phyloP scores from a whole-genome alignment of 2,113 vertebrate species.

The Rhinogobius similis region DNA sequence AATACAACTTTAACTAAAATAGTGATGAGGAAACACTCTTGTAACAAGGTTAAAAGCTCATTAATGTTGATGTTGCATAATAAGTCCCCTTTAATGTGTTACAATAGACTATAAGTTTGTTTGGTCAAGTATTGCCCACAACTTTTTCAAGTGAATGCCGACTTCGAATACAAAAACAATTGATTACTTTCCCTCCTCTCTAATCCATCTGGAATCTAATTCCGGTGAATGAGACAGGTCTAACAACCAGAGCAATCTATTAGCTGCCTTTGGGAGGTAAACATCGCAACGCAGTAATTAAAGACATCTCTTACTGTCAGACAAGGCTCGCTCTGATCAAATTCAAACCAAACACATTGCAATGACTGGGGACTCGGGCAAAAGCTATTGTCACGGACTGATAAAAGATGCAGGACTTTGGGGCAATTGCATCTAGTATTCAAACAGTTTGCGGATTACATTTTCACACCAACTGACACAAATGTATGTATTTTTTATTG shows the following conservation, averaged over 20 bases:
- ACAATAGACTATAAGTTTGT: no score
- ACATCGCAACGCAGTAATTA: conserved; percentile 38
- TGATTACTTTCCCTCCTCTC: conserved; percentile 26
- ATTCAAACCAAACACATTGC: conserved; percentile 44
- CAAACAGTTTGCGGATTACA: conserved; percentile 1
- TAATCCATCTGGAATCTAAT: conserved; percentile 25
- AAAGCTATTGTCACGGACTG: not conserved
- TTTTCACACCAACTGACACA: conserved; percentile 12
- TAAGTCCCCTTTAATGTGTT: no score
- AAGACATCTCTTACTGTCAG: conserved; percentile 37
- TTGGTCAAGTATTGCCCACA: not conserved
- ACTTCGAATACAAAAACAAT: conserved; percentile 9
- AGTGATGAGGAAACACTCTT: no score
- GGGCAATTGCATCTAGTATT: not conserved
- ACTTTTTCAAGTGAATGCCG: conserved; percentile 5
- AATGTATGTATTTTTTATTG: conserved; percentile 18
- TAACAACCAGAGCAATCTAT: conserved; percentile 26
- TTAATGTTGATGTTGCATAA: no score
- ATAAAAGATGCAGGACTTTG: not conserved
- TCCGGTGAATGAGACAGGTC: conserved; percentile 37
- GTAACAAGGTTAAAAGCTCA: no score
- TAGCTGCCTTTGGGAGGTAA: conserved; percentile 24
- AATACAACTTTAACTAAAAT: no score
- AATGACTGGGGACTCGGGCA: conserved; percentile 17
- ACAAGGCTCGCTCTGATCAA: conserved; percentile 29